phyloP scores from a whole-genome alignment of 2,797 vertebrate species.

The Chromis chromis region DNA sequence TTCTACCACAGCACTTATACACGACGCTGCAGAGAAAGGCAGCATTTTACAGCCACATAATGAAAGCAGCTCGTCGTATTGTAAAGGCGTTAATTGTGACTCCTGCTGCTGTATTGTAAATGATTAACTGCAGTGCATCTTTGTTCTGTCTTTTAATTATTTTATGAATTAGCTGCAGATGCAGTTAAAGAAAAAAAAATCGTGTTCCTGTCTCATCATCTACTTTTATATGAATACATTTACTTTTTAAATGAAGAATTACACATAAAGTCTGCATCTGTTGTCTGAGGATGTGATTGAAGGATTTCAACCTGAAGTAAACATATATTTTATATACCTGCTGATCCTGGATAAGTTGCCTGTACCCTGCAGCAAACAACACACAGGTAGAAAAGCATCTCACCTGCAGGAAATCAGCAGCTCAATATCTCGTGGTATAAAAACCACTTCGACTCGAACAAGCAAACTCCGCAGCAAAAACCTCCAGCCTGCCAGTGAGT shows the following conservation, averaged over 20 bases:
- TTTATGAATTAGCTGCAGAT: conserved; percentile 1
- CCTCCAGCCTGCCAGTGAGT: no score
- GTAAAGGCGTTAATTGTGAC: conserved; percentile 23
- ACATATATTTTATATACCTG: not conserved
- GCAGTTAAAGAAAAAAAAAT: not conserved
- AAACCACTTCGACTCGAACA: not conserved
- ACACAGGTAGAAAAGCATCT: not conserved
- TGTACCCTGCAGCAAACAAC: not conserved
- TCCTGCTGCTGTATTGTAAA: conserved; percentile 3
- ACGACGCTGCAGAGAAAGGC: conserved; percentile 17
- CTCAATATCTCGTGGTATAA: not conserved
- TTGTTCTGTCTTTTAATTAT: conserved; percentile 4
- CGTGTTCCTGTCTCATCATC: not conserved
- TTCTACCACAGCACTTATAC: conserved; percentile 11
- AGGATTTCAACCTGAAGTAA: not conserved
- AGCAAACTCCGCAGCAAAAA: not conserved
- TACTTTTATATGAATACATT: no score
- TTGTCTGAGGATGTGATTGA: not conserved
- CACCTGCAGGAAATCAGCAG: not conserved
- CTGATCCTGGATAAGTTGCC: no score
- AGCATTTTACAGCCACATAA: conserved; percentile 11
- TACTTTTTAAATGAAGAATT: not conserved
- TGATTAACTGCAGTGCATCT: conserved; percentile 16
- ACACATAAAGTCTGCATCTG: not conserved
- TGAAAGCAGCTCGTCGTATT: not conserved